phyloP scores from a whole-genome alignment of 92 coral and sea anemone species.

The Micromussa lordhowensis region DNA sequence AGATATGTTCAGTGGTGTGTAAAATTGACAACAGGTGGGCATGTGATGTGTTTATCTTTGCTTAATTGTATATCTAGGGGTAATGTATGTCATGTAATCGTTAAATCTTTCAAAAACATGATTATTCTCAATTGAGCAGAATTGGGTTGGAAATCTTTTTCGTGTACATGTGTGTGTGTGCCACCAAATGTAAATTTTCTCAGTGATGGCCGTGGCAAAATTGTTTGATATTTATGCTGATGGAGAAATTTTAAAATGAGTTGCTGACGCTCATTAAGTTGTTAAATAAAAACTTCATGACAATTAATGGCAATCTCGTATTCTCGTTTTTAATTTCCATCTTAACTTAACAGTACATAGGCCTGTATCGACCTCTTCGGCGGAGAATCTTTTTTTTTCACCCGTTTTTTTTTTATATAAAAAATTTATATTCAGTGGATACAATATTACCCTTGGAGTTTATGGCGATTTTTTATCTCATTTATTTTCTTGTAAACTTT shows the following conservation, averaged over 20 bases:
- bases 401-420: no score
- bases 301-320: neutral
- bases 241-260: neutral
- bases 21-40: neutral
- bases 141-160: neutral
- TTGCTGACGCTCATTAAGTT: neutral
- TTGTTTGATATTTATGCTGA: neutral
- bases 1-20: neutral
- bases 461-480: neutral
- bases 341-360: neutral
- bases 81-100: neutral
- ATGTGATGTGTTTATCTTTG: neutral
- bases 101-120: no score
- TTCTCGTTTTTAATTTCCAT: neutral
- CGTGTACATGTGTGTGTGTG: neutral
- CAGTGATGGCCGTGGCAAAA: neutral
- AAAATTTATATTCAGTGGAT: no score
- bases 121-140: neutral
- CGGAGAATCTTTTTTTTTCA: no score
- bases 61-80: neutral
- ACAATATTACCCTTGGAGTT: neutral
- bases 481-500: neutral
- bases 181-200: neutral
- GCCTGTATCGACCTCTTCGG: neutral
- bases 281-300: neutral